Base-by-base conservation (phyloP, 2,113 vertebrate genomes). In the Notechis scutatus region DNA sequence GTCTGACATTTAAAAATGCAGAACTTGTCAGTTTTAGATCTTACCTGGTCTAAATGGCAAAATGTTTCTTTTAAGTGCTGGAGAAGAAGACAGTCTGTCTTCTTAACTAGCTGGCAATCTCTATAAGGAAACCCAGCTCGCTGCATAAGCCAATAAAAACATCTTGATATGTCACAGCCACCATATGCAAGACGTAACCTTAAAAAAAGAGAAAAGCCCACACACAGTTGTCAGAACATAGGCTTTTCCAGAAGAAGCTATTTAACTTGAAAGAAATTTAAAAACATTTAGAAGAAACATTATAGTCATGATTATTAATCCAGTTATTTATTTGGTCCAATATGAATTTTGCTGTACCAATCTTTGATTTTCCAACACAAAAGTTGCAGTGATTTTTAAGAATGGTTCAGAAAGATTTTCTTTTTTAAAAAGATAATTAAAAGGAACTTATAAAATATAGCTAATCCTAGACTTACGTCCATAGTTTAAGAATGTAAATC, bases 111-210 rank as follows among this genome's bases (percentile, higher is more conserved):
- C 95, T 99, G 99, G 95, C 99, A 99, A 87, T 99, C 99, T 97
- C 98, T 98, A 3, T 99, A 99, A 39, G 99, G 99, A 95, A 99
- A 99, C 1, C 99, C 99, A 0, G 99, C 99, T 95, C 99, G 97
- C 95, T 99, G 99, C 98, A 99, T 99, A 92, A 99, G 98, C 99
- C 99, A 99, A 89, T 99, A 99, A 96, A 99, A 99, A 93, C 98
- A 99, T 1, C 99, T 97, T 0, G 99, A 99, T 92, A 99, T 99
- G 23, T 99, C 99, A 89, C 98, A 98, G 15, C 99, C 99, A 3
- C 99, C 99, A 6, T 99, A 99, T 0, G 99, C 98, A 95, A 99
- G 97, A 96, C 98, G 99, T 92, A 99, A 95, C 95, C 99, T 99
- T 99, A 95, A 47, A 93, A 61, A 86, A 50, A 85, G 23, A 39